A percentile compares a stretch with the other conserved stretches of the same genome.
Evolutionary conservation across 2,113 vertebrate genomes (phyloP).

Genomic region (Pheucticus melanocephalus): DNA sequence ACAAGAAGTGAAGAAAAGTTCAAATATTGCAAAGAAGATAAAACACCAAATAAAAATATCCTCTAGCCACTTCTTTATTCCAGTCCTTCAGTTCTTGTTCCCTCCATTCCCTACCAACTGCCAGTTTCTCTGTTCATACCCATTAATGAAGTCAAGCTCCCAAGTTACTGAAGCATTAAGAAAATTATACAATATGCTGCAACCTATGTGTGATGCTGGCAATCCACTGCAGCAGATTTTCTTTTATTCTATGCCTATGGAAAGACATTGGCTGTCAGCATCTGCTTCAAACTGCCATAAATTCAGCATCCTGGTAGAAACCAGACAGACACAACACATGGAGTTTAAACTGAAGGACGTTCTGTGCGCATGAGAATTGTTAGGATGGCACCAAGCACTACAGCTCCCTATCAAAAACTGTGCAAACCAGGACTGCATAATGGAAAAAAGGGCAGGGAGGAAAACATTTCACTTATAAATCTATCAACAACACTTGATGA

Average conservation of each 20-base stretch:
- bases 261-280: background rate
- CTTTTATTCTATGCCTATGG: background rate
- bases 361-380: background rate
- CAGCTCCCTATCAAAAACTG: background rate
- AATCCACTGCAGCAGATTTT: background rate
- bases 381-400: background rate
- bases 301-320: background rate
- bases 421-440: background rate
- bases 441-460: background rate
- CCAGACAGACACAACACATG: background rate
- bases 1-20: background rate
- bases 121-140: background rate
- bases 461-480: background rate
- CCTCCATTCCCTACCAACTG: background rate
- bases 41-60: background rate
- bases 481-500: background rate
- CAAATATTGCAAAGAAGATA: background rate
- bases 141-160: background rate
- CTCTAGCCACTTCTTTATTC: background rate
- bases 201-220: background rate
- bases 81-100: background rate
- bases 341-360: background rate
- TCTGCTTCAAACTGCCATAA: background rate
- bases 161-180: background rate
- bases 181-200: background rate